phyloP scores from a whole-genome alignment of 1,140 invertebrate genomes.

The Penaeus japonicus region DNA sequence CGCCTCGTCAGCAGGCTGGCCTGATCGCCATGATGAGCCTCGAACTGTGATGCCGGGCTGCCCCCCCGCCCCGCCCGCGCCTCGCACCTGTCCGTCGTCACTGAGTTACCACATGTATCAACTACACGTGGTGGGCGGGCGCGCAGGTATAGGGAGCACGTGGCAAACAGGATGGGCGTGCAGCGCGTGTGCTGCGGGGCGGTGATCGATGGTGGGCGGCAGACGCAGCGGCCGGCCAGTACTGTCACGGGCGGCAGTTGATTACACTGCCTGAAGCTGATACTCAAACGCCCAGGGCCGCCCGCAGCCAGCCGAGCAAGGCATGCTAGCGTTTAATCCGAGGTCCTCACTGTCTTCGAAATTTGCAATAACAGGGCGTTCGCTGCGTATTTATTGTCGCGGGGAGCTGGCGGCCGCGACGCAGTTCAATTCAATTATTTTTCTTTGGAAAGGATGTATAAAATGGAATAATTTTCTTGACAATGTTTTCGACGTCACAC shows the following conservation, averaged over 20 bases:
- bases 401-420: no score
- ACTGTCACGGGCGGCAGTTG: background rate
- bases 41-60: background rate
- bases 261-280: no score
- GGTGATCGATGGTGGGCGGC: constrained; percentile 21
- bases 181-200: background rate
- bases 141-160: constrained; percentile 34
- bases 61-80: background rate
- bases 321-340: no score
- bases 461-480: no score
- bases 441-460: no score
- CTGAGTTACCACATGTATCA: constrained; percentile 6
- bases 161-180: background rate
- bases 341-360: no score
- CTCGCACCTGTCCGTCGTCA: background rate
- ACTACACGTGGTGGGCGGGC: constrained; percentile 16
- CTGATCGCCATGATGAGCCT: background rate
- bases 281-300: background rate
- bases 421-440: no score
- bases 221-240: constrained; percentile 1
- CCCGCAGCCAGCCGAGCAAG: background rate
- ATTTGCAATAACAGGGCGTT: no score
- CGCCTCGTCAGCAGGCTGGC: background rate
- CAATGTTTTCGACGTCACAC: no score
- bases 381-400: no score